phyloP scores from a whole-genome alignment of 2,113 vertebrate genomes.

The Mirounga angustirostris region DNA sequence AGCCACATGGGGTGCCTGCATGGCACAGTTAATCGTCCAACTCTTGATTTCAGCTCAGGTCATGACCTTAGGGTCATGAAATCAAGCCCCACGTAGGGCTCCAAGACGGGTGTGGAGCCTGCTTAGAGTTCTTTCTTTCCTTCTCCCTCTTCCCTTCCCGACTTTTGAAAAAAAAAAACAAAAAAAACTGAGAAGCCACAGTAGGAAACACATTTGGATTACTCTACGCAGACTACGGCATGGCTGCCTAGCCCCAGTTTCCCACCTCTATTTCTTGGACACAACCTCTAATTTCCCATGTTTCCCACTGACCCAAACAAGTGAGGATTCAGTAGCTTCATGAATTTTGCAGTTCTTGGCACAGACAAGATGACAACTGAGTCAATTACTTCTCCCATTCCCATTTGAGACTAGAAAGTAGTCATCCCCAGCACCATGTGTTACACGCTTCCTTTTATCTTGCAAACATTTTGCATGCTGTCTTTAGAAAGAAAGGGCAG shows the following conservation, averaged over 20 bases:
- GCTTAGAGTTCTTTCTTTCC: neutral
- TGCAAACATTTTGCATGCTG: neutral
- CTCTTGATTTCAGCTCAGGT: neutral
- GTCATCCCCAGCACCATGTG: neutral
- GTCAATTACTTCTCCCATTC: neutral
- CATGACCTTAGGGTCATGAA: neutral
- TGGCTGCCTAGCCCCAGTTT: neutral
- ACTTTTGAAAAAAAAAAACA: neutral
- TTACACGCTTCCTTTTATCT: neutral
- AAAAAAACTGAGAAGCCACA: neutral
- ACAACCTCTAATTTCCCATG: neutral
- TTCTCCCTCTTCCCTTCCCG: neutral
- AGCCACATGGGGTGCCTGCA: neutral
- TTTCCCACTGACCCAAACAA: neutral
- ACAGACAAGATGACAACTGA: neutral
- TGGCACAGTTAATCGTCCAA: neutral
- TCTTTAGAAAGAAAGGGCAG: constrained; percentile 16
- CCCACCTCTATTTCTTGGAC: neutral
- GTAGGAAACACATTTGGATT: neutral
- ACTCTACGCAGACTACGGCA: neutral
- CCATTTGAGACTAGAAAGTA: neutral
- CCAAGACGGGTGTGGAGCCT: neutral
- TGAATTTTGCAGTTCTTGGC: neutral
- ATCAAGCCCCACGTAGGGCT: neutral
- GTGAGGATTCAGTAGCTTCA: neutral